phyloP scores from a whole-genome alignment of 2,797 vertebrate genomes.

The Eulemur albifrons region DNA sequence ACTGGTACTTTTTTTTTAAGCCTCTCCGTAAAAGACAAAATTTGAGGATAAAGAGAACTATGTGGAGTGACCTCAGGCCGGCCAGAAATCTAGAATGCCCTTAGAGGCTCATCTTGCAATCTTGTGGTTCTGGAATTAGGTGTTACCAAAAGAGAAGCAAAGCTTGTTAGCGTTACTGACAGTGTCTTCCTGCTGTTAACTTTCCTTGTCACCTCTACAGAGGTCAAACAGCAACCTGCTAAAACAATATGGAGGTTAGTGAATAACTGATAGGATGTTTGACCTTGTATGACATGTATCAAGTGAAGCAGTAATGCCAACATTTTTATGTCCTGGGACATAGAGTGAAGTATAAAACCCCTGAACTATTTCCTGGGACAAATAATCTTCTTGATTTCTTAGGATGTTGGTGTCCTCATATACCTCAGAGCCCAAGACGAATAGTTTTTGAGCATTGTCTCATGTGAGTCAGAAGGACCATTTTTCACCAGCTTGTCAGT shows the following conservation, averaged over 20 bases:
- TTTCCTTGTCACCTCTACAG: not conserved
- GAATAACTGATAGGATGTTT: not conserved
- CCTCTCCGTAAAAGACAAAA: not conserved
- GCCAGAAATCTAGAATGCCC: constrained; percentile 48
- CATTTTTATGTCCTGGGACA: constrained; percentile 19
- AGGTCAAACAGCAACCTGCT: not conserved
- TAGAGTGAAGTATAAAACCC: constrained; percentile 2
- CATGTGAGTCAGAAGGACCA: not conserved
- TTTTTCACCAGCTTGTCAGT: not conserved
- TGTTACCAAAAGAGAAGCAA: constrained; percentile 35
- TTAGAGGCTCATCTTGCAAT: constrained; percentile 8
- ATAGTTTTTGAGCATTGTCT: not conserved
- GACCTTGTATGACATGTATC: constrained; percentile 20
- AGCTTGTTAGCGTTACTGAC: not conserved
- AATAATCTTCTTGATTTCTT: not conserved
- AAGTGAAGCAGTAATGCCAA: not conserved
- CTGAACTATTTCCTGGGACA: not conserved
- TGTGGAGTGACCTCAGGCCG: not conserved
- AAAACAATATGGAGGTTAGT: not conserved
- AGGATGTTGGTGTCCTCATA: not conserved
- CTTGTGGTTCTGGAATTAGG: constrained; percentile 19
- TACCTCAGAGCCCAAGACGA: not conserved
- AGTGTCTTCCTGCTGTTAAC: not conserved
- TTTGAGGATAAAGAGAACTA: not conserved
- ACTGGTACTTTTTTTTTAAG: not conserved